Evolutionary conservation across 2,113 vertebrate genomes (phyloP), one percentile per base, ranked within the genome.

Genomic region (Pelecanoides urinatrix): DNA sequence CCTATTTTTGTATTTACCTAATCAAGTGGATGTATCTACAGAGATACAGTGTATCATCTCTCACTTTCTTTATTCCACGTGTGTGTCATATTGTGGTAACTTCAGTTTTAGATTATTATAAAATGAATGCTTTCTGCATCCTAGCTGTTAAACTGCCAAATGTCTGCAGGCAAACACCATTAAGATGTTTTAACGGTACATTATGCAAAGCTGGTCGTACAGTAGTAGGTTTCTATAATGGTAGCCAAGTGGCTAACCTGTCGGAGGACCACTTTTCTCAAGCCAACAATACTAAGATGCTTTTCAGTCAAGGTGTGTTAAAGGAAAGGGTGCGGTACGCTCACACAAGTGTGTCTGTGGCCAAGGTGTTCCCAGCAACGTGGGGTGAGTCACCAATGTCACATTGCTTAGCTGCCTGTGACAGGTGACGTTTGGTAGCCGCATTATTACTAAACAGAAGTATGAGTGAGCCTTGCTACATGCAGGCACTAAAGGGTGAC

Each of bases 181-280:
- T 20, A 50, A 58, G 73, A n/a, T 19, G 42, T 61, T 80, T 75
- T 58, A 86, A 70, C 3, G 2, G 16, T 22, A 18, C 32, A 7
- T 70, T 44, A 58, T 65, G 49, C 65, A 74, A 66, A 91, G 58
- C 0, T 0, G 42, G n/a, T 16, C 0, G 0, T 61, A 34, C 21
- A 38, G 11, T 10, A 19, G 56, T 17, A 62, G 29, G n/a, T 75
- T 78, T 84, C 47, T 89, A 2, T 16, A 45, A 32, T 38, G 45
- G 67, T 14, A 73, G 45, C 75, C 88, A 49, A 65, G 71, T 5
- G 6, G 85, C 81, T 68, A 59, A 77, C 23, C 32, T 40, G 29
- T 67, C 0, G 0, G 38, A 66, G 61, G 75, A 91, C 73, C 83
- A 92, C 73, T 92, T 72, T 77, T 87, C 61, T 87, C 61, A 78